phyloP scores from a whole-genome alignment of 2,888 invertebrate species.

The Torymus tubicola region DNA sequence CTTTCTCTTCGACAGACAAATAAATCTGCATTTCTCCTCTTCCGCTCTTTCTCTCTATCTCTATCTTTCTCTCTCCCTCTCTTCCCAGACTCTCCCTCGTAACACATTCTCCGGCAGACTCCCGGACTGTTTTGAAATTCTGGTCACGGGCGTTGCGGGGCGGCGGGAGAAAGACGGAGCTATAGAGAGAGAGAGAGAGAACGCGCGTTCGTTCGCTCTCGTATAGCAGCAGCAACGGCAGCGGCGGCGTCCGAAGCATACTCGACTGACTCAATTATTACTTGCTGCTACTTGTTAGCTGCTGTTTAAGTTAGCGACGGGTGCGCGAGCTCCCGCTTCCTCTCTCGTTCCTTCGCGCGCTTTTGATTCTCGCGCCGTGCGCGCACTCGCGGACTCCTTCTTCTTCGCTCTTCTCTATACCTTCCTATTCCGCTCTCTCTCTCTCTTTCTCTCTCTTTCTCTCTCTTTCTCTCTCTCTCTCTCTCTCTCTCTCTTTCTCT shows the following conservation, averaged over 20 bases:
- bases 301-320: conserved; percentile 68
- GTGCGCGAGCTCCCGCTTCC: conserved; percentile 18
- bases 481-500: background rate
- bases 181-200: too few relatives aligned
- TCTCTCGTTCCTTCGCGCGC: conserved; percentile 32
- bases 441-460: too few relatives aligned
- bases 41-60: background rate
- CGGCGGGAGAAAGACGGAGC: conserved; percentile 12
- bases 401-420: too few relatives aligned
- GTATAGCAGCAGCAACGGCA: too few relatives aligned
- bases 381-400: too few relatives aligned
- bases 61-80: background rate
- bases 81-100: background rate
- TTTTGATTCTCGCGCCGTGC: conserved; percentile 47
- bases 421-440: too few relatives aligned
- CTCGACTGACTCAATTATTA: conserved; percentile 71
- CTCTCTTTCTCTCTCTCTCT: too few relatives aligned
- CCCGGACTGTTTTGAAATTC: conserved; percentile 67
- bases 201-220: conserved; percentile 51
- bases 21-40: conserved; percentile 34
- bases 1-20: conserved; percentile 43
- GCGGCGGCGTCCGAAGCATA: conserved; percentile 60
- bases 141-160: conserved; percentile 64
- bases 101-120: conserved; percentile 25
- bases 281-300: conserved; percentile 69